Conservation (phyloP, 2,113 vertebrate species). For the Stercorarius parasiticus region DNA sequence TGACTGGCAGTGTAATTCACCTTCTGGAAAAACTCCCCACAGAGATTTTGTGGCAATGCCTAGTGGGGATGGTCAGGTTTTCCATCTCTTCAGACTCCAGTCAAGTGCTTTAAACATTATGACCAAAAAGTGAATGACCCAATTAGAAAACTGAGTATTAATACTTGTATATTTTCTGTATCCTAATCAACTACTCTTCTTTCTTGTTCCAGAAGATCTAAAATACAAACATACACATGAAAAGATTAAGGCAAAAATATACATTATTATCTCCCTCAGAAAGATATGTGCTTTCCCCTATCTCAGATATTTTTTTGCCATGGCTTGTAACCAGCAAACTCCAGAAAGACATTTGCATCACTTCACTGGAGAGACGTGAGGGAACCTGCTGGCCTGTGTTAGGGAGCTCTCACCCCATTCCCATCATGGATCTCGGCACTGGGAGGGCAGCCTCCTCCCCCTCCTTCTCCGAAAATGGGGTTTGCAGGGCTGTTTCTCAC, state of each 20-base stretch:
- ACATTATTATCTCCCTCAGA: not conserved
- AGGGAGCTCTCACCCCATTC: not conserved
- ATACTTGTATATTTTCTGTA: not conserved
- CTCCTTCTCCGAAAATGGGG: not conserved
- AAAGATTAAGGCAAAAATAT: not conserved
- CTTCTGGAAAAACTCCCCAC: not conserved
- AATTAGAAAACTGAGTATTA: not conserved
- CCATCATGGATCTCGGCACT: rapidly evolving
- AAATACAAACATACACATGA: not conserved
- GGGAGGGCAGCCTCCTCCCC: rapidly evolving
- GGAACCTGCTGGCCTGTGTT: not conserved
- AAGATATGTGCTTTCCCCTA: not conserved
- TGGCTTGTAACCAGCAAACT: not conserved
- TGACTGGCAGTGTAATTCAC: not conserved
- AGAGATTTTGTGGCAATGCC: not conserved
- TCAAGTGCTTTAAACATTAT: not conserved
- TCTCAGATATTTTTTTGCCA: not conserved
- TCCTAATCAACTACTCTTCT: not conserved
- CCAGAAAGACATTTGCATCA: not conserved
- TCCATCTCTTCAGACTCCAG: not conserved
- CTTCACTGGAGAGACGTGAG: not conserved
- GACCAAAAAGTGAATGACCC: not conserved
- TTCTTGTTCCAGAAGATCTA: not conserved
- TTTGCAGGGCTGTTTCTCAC: not conserved
- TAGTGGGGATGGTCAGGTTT: not conserved